A percentile compares a stretch with the other conserved stretches of the same genome.
phyloP scores from a whole-genome alignment of 2,888 invertebrate species.

The Aphelenchoides bicaudatus region DNA sequence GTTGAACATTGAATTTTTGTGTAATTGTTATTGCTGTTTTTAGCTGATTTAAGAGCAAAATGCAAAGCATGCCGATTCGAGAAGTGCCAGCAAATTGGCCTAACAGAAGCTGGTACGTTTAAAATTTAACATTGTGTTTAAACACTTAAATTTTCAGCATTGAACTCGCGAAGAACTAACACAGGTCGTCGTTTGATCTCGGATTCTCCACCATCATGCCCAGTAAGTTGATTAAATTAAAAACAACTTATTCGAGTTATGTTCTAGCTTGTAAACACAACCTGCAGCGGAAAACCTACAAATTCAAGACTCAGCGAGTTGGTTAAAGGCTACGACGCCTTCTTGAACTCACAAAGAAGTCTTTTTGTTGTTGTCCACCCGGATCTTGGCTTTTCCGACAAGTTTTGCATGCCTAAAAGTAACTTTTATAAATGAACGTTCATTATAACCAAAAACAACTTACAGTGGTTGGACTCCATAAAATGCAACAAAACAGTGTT shows the following conservation, averaged over 20 bases:
- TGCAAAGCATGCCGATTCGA: constrained; percentile 14
- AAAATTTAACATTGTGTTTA: not conserved
- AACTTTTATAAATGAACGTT: too few relatives aligned
- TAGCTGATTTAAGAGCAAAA: constrained; percentile 11
- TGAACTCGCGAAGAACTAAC: not conserved
- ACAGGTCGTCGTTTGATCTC: not conserved
- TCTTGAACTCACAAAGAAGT: not conserved
- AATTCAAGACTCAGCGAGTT: not conserved
- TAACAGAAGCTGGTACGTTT: not conserved
- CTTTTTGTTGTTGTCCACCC: constrained; percentile 9
- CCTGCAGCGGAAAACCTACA: not conserved
- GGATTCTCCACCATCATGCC: not conserved
- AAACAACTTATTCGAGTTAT: too few relatives aligned
- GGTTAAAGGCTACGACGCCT: constrained; percentile 8
- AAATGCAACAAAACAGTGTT: constrained; percentile 1
- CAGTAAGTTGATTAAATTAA: too few relatives aligned
- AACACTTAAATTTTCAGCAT: not conserved
- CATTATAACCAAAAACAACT: too few relatives aligned
- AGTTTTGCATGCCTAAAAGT: too few relatives aligned
- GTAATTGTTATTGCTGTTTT: too few relatives aligned
- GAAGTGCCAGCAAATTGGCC: constrained; percentile 10
- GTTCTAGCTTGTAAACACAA: not conserved
- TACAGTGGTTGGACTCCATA: not conserved
- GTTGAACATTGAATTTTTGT: not conserved
- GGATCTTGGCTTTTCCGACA: not conserved